A percentile compares a stretch with the other conserved stretches of the same genome.
phyloP scores from a whole-genome alignment of 2,113 vertebrate genomes.

The Myocastor coypus region DNA sequence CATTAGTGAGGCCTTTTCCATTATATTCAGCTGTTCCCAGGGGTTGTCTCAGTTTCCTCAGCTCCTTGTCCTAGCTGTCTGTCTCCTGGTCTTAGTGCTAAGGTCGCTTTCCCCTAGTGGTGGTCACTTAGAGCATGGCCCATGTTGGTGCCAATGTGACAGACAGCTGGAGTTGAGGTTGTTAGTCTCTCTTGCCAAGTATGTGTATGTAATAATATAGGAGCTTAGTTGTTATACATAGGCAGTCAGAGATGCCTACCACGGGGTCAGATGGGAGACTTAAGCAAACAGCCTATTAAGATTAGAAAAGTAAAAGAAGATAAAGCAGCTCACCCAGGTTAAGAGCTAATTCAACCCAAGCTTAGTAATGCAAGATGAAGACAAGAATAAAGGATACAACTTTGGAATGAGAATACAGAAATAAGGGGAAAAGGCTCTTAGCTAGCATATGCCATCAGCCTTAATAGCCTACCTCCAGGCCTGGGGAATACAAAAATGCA shows the following conservation, averaged over 20 bases:
- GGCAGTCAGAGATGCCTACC: not conserved
- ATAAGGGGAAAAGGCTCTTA: not conserved
- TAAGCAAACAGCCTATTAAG: not conserved
- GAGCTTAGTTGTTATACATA: not conserved
- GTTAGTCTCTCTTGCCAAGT: not conserved
- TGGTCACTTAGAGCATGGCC: not conserved
- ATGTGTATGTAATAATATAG: not conserved
- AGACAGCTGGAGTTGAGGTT: not conserved
- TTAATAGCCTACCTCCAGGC: not conserved
- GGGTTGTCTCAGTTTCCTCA: not conserved
- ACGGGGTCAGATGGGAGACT: not conserved
- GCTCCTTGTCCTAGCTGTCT: not conserved
- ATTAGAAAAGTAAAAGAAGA: not conserved
- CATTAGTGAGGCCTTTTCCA: not conserved
- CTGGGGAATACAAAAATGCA: not conserved
- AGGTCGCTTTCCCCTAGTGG: not conserved
- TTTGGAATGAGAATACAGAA: not conserved
- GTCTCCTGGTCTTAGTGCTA: not conserved
- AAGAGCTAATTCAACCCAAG: not conserved
- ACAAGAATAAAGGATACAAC: not conserved
- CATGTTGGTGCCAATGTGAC: not conserved
- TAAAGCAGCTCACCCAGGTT: not conserved
- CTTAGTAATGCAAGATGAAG: not conserved
- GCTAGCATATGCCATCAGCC: not conserved
- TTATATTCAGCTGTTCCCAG: not conserved